Conservation (phyloP, 2,888 invertebrate genomes). For the Acronicta alni region DNA sequence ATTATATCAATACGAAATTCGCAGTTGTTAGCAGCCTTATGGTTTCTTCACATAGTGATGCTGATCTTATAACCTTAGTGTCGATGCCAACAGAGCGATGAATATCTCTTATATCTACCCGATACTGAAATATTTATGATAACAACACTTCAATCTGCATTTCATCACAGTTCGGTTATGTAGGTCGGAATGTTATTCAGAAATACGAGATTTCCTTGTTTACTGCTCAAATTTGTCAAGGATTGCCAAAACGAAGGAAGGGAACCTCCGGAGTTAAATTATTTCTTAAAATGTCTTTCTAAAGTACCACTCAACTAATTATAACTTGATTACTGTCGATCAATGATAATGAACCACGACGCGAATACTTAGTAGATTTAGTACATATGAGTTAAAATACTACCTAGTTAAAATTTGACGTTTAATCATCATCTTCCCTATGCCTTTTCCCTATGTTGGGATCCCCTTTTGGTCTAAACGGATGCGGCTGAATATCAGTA, state of each 20-base stretch:
- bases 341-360: too few relatives aligned
- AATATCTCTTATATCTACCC: slow-evolving; percentile 8
- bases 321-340: too few relatives aligned
- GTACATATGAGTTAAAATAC: too few relatives aligned
- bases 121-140: slow-evolving; percentile 32
- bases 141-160: slow-evolving; percentile 32
- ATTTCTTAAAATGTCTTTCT: too few relatives aligned
- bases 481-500: too few relatives aligned
- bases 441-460: too few relatives aligned
- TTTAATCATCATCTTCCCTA: too few relatives aligned
- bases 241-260: neutral
- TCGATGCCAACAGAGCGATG: slow-evolving; percentile 10
- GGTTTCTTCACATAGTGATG: slow-evolving; percentile 5
- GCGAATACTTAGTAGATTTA: too few relatives aligned
- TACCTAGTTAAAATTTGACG: too few relatives aligned
- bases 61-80: slow-evolving; percentile 5
- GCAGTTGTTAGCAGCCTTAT: neutral
- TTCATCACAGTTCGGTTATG: slow-evolving; percentile 11
- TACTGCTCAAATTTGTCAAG: neutral
- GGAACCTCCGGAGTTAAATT: too few relatives aligned
- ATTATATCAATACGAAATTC: slow-evolving; percentile 7
- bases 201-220: slow-evolving; percentile 28
- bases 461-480: too few relatives aligned
- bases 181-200: slow-evolving; percentile 4
- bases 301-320: too few relatives aligned